Percentiles rank a stretch among this genome's conserved stretches.
These are phyloP conservation scores for Limulus polyphemus DNA, from an alignment of 2,888 invertebrate species.

Conservation along the genomic window DNA sequence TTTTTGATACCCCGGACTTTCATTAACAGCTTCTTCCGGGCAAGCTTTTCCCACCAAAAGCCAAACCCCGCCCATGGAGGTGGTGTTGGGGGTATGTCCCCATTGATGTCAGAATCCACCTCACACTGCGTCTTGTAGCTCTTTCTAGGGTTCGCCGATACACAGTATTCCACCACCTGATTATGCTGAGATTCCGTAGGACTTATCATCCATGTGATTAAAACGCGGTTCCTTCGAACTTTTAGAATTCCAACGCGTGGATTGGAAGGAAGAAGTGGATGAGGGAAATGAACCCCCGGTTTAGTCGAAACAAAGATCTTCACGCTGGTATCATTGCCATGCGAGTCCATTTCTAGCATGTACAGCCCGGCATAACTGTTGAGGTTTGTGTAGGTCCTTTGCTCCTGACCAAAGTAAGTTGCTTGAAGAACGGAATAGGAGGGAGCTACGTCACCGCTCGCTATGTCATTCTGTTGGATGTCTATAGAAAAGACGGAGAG, in stretches of 20 bases:
- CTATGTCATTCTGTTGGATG: neutral
- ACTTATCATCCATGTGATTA: constrained; percentile 1
- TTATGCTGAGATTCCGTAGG: neutral
- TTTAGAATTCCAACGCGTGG: neutral
- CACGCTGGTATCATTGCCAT: constrained; percentile 1
- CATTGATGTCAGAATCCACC: constrained; percentile 37
- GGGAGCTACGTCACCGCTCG: constrained; percentile 5
- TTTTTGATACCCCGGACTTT: constrained; percentile 6
- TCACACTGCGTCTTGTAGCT: constrained; percentile 43
- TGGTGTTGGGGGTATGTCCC: constrained; percentile 31
- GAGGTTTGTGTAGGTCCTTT: neutral
- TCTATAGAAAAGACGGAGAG: neutral
- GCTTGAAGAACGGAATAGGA: neutral
- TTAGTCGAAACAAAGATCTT: neutral
- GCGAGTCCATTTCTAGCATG: constrained; percentile 2
- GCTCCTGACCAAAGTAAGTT: constrained; percentile 1
- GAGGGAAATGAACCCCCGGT: neutral
- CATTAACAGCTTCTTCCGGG: constrained; percentile 2
- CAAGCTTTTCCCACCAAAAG: constrained; percentile 31
- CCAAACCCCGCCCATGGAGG: constrained; percentile 32
- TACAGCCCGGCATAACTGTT: constrained; percentile 1
- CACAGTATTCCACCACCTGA: constrained; percentile 2
- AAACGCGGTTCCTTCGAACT: neutral
- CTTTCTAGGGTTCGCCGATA: constrained; percentile 38
- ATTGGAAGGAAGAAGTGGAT: constrained; percentile 1